Evolutionary conservation across 2,888 invertebrate species (phyloP).

Genomic region (Drosophila falleni): DNA sequence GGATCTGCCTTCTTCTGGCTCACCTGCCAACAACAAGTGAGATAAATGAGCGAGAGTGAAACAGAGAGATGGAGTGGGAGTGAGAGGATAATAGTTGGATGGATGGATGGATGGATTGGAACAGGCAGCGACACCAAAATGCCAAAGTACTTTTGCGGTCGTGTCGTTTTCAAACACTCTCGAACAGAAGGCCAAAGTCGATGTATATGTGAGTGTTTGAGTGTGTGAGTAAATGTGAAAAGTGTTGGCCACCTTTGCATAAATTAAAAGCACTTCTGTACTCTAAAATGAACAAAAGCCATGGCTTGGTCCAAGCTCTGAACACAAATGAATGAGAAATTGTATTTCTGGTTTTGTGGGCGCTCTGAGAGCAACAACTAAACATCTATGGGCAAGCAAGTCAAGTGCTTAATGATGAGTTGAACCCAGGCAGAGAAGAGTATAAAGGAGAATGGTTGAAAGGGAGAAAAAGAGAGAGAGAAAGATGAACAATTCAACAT

Average conservation of each 20-base stretch:
- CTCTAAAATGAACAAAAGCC: constrained; percentile 61
- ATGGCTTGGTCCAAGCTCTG: constrained; percentile 6
- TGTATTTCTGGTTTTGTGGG: constrained; percentile 29
- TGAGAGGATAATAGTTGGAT: constrained; percentile 11
- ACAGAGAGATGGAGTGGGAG: constrained; percentile 13
- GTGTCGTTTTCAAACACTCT: constrained; percentile 3
- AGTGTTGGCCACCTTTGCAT: constrained; percentile 68
- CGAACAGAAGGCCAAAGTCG: constrained; percentile 19
- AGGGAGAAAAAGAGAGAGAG: not conserved
- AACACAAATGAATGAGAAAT: constrained; percentile 54
- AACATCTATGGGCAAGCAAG: constrained; percentile 14
- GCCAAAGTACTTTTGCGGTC: constrained; percentile 58
- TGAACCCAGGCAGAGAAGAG: not conserved
- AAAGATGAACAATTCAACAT: constrained; percentile 30
- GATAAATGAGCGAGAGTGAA: constrained; percentile 50
- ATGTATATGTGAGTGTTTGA: constrained; percentile 4
- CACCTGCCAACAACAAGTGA: constrained; percentile 54
- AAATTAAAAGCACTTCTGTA: constrained; percentile 66
- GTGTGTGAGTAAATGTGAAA: constrained; percentile 28
- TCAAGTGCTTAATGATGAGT: constrained; percentile 33
- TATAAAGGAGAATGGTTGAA: not conserved
- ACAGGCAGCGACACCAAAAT: constrained; percentile 40
- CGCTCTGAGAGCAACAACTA: constrained; percentile 6
- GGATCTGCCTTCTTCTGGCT: not conserved
- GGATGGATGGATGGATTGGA: constrained; percentile 33